Percentiles rank a stretch among this genome's conserved stretches.
Evolutionary conservation across 1,140 invertebrate genomes (phyloP).

Genomic region (Diprion similis): DNA sequence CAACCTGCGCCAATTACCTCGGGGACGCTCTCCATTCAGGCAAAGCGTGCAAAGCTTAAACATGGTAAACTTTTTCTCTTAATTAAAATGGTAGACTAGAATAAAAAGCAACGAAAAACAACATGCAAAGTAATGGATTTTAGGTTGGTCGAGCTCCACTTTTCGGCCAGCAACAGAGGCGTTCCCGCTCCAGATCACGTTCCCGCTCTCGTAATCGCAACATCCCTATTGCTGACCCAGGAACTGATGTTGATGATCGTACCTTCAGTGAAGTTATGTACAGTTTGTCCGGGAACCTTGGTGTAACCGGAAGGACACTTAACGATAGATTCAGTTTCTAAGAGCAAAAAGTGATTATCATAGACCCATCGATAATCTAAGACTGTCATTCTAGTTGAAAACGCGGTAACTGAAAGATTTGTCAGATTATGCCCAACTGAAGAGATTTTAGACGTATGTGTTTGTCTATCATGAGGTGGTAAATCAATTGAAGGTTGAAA

Average conservation of each 20-base stretch:
- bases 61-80: slow-evolving; percentile 32
- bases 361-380: slow-evolving; percentile 35
- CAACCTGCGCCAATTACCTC: slow-evolving; percentile 36
- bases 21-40: slow-evolving; percentile 50
- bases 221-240: slow-evolving; percentile 26
- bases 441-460: background rate
- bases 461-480: background rate
- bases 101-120: too few relatives aligned
- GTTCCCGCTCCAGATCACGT: slow-evolving; percentile 47
- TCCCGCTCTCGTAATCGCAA: slow-evolving; percentile 50
- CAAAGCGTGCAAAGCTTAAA: slow-evolving; percentile 39
- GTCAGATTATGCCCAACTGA: background rate
- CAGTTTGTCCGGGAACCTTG: slow-evolving; percentile 48
- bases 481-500: background rate
- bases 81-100: background rate
- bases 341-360: slow-evolving; percentile 25
- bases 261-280: slow-evolving; percentile 57
- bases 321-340: slow-evolving; percentile 57
- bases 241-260: slow-evolving; percentile 47
- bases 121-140: slow-evolving; percentile 3
- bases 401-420: background rate
- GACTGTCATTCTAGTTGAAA: slow-evolving; percentile 28
- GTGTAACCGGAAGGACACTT: slow-evolving; percentile 55
- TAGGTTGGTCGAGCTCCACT: slow-evolving; percentile 37
- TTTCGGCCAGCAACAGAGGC: slow-evolving; percentile 28